Percentiles rank a stretch among this genome's conserved stretches.
Evolutionary conservation across 2,113 vertebrate species (phyloP).

Genomic region (Leucopsar rothschildi): DNA sequence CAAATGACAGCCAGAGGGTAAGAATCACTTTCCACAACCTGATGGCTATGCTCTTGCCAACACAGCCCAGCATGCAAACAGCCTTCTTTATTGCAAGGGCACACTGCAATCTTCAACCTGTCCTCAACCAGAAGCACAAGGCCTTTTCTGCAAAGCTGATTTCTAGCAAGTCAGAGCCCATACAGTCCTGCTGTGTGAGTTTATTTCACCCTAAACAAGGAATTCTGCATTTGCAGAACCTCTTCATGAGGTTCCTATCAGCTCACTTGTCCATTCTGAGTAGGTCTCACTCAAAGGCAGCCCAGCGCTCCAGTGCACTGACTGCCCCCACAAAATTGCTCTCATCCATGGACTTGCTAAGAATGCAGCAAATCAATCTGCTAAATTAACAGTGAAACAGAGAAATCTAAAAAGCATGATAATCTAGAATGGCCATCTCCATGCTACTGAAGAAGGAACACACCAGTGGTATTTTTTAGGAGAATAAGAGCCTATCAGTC

Average conservation of each 20-base stretch:
- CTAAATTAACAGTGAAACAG: background rate
- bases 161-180: background rate
- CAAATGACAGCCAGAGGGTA: background rate
- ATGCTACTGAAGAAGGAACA: background rate
- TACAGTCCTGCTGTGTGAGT: background rate
- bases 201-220: background rate
- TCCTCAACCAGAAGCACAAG: background rate
- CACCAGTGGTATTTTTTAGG: background rate
- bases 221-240: background rate
- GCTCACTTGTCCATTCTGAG: background rate
- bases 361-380: background rate
- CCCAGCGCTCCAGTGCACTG: background rate
- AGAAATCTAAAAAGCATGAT: background rate
- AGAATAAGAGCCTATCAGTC: background rate
- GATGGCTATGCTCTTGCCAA: background rate
- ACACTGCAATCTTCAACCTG: background rate
- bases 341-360: background rate
- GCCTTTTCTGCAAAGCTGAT: background rate
- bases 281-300: background rate
- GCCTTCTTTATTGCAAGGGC: background rate
- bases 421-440: background rate
- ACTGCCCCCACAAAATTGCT: background rate
- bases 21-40: background rate
- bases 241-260: background rate
- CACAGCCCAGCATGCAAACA: background rate